These are phyloP conservation scores for Coregonus suidteri DNA, from an alignment of 2,797 vertebrate species.

Conservation along the genomic window DNA sequence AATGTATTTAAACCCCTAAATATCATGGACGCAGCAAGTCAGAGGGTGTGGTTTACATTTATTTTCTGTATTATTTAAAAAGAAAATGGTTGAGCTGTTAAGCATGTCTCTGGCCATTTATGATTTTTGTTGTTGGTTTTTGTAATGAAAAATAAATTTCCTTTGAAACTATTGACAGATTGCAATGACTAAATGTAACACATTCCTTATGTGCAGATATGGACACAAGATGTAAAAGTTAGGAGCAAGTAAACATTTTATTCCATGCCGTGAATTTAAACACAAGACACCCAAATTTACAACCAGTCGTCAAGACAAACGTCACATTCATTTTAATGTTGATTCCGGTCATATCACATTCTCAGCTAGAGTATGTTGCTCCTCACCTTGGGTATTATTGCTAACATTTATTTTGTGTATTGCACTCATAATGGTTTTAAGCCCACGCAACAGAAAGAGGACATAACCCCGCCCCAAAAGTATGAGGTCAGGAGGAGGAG, in stretches of 20 bases:
- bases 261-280: neutral
- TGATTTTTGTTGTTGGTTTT: constrained; percentile 53
- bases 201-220: neutral
- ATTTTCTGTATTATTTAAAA: constrained; percentile 42
- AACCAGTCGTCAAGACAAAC: neutral
- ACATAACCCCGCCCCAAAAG: neutral
- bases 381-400: neutral
- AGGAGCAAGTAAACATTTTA: neutral
- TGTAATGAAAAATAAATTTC: constrained; percentile 58
- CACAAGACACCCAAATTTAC: neutral
- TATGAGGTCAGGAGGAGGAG: neutral
- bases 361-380: neutral
- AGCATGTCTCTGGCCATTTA: constrained; percentile 48
- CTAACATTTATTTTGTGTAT: neutral
- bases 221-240: neutral
- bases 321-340: neutral
- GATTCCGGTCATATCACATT: neutral
- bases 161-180: constrained; percentile 43
- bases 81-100: constrained; percentile 38
- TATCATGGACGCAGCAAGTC: constrained; percentile 15
- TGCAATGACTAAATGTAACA: constrained; percentile 17
- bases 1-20: constrained; percentile 23
- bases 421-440: neutral
- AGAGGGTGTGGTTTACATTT: constrained; percentile 31
- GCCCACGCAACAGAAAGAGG: neutral